Conservation (phyloP, 2,797 vertebrate genomes). For the Nyctalus aviator region DNA sequence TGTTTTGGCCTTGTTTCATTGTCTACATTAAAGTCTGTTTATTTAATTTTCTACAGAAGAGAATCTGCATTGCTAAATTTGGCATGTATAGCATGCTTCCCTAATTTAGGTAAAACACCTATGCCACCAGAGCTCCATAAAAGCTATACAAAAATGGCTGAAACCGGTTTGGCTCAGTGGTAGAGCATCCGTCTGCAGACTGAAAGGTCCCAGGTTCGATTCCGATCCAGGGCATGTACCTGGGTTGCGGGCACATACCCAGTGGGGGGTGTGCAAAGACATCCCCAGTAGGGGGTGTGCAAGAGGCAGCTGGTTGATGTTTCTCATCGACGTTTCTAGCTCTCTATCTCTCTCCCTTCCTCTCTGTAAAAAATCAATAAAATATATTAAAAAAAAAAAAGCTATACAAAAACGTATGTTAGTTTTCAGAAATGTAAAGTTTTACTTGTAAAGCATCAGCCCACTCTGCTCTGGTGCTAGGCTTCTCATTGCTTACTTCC, state of each 20-base stretch:
- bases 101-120: conserved; percentile 26
- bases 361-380: too few relatives aligned
- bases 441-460: conserved; percentile 48
- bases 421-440: conserved; percentile 38
- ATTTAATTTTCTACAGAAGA: conserved; percentile 46
- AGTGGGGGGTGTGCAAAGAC: too few relatives aligned
- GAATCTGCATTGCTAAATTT: conserved; percentile 43
- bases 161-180: too few relatives aligned
- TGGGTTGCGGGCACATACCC: too few relatives aligned
- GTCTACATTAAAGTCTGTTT: conserved; percentile 43
- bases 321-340: too few relatives aligned
- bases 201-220: too few relatives aligned
- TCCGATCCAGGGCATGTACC: too few relatives aligned
- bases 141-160: background rate
- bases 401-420: background rate
- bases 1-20: conserved; percentile 44
- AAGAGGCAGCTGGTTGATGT: too few relatives aligned
- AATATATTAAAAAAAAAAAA: too few relatives aligned
- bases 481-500: background rate
- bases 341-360: too few relatives aligned
- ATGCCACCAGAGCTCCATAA: background rate
- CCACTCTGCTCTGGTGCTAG: background rate
- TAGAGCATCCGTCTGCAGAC: too few relatives aligned
- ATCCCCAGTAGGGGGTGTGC: too few relatives aligned
- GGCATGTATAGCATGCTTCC: background rate